Conservation (phyloP, 2,797 vertebrate species). For the Sarcoramphus papa region DNA sequence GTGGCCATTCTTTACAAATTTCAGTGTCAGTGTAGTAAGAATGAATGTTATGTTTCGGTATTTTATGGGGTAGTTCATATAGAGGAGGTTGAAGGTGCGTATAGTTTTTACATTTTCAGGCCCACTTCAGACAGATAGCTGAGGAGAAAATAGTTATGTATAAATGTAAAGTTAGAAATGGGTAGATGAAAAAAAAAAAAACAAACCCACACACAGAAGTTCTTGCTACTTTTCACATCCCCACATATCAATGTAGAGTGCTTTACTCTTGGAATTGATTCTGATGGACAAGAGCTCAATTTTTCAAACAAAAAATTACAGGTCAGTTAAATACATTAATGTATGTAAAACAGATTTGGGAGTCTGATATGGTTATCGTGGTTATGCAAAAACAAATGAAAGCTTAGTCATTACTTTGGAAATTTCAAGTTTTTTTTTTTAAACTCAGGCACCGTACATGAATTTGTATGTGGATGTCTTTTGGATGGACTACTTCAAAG, state of each 20-base stretch:
- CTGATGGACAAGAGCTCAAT: neutral
- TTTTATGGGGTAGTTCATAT: neutral
- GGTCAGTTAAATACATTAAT: neutral
- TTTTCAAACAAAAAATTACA: neutral
- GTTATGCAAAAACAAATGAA: neutral
- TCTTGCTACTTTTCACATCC: neutral
- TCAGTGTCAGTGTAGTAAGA: neutral
- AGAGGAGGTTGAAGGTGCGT: neutral
- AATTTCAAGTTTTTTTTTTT: neutral
- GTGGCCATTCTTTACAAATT: neutral
- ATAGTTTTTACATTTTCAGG: neutral
- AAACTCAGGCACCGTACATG: too few relatives aligned
- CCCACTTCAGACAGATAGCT: neutral
- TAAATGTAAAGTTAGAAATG: neutral
- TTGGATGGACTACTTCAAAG: neutral
- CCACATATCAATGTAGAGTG: too few relatives aligned
- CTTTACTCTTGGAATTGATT: neutral
- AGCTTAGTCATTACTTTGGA: neutral
- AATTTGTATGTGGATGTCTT: neutral
- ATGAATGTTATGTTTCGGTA: neutral
- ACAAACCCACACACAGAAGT: neutral
- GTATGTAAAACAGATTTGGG: neutral
- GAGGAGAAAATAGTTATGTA: neutral
- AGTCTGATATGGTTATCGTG: neutral
- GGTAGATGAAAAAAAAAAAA: accelerated